Evolutionary conservation across 92 coral and sea anemone genomes (phyloP).

Genomic region (Zoanthus sansibaricus): DNA sequence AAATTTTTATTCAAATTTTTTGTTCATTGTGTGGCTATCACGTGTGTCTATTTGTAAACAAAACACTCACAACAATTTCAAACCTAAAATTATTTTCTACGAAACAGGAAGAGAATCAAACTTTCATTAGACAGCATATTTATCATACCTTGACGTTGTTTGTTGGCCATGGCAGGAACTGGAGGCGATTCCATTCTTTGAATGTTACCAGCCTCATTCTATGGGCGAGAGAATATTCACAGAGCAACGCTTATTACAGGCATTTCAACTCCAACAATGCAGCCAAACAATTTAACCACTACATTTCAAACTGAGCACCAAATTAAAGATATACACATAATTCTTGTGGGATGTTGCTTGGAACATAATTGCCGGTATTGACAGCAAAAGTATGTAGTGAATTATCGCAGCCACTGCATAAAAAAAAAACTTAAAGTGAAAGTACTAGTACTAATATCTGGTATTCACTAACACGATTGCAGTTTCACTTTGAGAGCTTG

Average conservation of each 20-base stretch:
- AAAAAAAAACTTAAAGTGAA: neutral
- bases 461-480: no score
- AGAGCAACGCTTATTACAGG: neutral
- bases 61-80: neutral
- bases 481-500: no score
- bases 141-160: slow-evolving; percentile 22
- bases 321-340: neutral
- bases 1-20: no score
- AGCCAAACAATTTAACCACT: neutral
- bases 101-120: neutral
- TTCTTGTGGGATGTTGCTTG: neutral
- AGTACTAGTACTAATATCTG: no score
- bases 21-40: no score
- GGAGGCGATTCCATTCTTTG: slow-evolving; percentile 12
- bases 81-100: neutral
- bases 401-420: neutral
- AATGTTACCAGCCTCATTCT: neutral
- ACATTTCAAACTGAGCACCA: neutral
- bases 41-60: no score
- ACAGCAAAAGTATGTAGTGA: neutral
- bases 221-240: neutral
- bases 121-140: neutral
- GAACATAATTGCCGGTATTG: neutral
- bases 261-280: neutral
- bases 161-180: slow-evolving; percentile 16